phyloP scores from a whole-genome alignment of 1,140 invertebrate genomes.

The Papilio helenus region DNA sequence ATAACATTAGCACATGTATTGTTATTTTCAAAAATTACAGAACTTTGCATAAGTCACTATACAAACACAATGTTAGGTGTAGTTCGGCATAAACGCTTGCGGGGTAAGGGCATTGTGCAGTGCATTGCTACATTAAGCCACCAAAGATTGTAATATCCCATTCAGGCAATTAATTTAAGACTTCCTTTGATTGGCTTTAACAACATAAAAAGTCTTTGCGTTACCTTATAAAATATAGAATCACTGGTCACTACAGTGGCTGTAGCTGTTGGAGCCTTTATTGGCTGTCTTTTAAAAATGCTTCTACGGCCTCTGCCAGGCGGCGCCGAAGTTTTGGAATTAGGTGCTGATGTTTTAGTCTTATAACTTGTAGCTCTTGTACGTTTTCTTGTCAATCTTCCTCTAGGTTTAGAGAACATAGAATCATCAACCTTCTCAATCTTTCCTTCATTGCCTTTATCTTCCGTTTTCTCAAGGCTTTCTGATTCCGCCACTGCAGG shows the following conservation, averaged over 20 bases:
- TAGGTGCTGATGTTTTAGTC: slow-evolving; percentile 64
- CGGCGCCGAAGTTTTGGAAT: slow-evolving; percentile 74
- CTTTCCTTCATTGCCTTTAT: slow-evolving; percentile 62
- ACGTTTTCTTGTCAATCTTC: slow-evolving; percentile 75
- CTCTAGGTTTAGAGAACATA: slow-evolving; percentile 70
- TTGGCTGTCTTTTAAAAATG: slow-evolving; percentile 91
- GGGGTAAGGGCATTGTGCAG: too few species aligned
- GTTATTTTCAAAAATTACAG: too few species aligned
- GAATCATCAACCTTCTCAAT: slow-evolving; percentile 66
- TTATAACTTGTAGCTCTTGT: slow-evolving; percentile 77
- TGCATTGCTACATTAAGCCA: too few species aligned
- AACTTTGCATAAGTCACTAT: too few species aligned
- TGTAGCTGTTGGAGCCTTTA: slow-evolving; percentile 91
- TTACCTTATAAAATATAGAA: slow-evolving; percentile 90
- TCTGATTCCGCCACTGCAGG: slow-evolving; percentile 58
- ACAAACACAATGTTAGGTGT: too few species aligned
- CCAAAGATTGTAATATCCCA: too few species aligned
- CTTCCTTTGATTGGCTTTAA: too few species aligned
- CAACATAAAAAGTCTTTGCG: too few species aligned
- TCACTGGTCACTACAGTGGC: slow-evolving; percentile 91
- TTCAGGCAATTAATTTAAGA: too few species aligned
- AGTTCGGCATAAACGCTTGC: too few species aligned
- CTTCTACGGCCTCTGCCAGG: slow-evolving; percentile 90
- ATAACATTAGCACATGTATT: too few species aligned
- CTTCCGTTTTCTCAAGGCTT: slow-evolving; percentile 65